These are phyloP conservation scores for Brevimyrus niger DNA, from an alignment of 2,113 vertebrate species.

Conservation along the genomic window DNA sequence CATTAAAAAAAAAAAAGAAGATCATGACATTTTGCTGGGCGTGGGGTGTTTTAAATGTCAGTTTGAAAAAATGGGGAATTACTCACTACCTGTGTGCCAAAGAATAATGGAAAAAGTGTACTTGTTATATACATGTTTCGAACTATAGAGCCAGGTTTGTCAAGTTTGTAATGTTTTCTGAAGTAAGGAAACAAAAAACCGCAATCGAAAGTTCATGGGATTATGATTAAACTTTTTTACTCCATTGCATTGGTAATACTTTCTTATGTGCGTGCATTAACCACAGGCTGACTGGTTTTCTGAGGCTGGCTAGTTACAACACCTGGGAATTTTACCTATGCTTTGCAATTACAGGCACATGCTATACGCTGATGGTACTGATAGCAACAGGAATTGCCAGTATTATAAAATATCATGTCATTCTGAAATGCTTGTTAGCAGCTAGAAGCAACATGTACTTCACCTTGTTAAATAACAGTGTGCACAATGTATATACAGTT, in stretches of 20 bases:
- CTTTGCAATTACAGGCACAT: neutral
- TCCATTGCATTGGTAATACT: constrained; percentile 5
- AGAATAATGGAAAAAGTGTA: constrained; percentile 4
- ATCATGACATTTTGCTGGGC: constrained; percentile 18
- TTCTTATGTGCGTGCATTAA: neutral
- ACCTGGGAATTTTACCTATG: neutral
- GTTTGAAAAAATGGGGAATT: constrained; percentile 16
- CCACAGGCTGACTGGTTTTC: neutral
- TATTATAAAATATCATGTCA: neutral
- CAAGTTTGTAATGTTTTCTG: constrained; percentile 10
- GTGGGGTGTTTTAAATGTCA: constrained; percentile 17
- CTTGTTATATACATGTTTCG: neutral
- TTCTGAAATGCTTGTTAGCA: neutral
- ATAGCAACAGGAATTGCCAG: neutral
- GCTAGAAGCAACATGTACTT: neutral
- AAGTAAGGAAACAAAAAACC: constrained; percentile 15
- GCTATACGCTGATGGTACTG: neutral
- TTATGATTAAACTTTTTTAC: constrained; percentile 15
- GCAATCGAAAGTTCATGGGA: constrained; percentile 18
- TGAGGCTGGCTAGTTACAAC: neutral
- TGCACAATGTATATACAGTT: neutral
- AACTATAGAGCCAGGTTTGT: neutral
- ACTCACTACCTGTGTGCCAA: neutral
- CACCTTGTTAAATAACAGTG: neutral
- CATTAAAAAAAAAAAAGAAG: constrained; percentile 12